Evolutionary conservation across 2,888 invertebrate genomes (phyloP).

Genomic region (Deroplatys truncata): DNA sequence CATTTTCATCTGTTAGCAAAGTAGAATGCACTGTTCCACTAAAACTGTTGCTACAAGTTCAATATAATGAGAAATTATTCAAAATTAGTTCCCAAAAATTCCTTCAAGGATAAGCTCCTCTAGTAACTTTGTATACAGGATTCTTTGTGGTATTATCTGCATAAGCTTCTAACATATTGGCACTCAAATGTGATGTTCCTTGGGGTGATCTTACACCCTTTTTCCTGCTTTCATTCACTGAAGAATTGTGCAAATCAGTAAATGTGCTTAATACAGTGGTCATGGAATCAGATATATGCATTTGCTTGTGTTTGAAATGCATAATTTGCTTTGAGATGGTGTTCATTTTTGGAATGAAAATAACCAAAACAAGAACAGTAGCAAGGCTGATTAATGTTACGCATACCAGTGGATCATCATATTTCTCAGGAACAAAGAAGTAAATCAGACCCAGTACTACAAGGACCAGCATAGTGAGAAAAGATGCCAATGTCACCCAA

Average conservation of each 20-base stretch:
- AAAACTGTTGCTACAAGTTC: no score
- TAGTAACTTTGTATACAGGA: conserved; percentile 28
- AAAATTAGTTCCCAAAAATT: no score
- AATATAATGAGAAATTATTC: no score
- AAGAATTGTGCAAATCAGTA: conserved; percentile 34
- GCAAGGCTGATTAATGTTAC: conserved; percentile 38
- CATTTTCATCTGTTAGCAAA: no score
- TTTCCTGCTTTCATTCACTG: conserved; percentile 9
- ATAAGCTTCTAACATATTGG: conserved; percentile 23
- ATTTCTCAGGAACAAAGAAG: conserved; percentile 33
- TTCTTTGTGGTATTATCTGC: conserved; percentile 29
- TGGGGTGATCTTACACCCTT: conserved; percentile 2
- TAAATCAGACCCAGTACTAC: conserved; percentile 36
- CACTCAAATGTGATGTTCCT: conserved; percentile 2
- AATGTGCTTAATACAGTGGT: conserved; percentile 38
- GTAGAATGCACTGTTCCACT: no score
- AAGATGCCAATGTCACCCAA: conserved; percentile 37
- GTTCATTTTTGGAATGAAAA: conserved; percentile 41
- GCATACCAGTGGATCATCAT: conserved; percentile 39
- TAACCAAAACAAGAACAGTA: conserved; percentile 37
- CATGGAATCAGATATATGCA: conserved; percentile 36
- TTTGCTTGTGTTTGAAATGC: conserved; percentile 36
- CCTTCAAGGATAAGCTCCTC: conserved; percentile 25
- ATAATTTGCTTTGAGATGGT: conserved; percentile 38
- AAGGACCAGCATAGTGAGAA: conserved; percentile 36